Conservation (phyloP, 2,113 vertebrate species). For the Ranitomeya imitator region DNA sequence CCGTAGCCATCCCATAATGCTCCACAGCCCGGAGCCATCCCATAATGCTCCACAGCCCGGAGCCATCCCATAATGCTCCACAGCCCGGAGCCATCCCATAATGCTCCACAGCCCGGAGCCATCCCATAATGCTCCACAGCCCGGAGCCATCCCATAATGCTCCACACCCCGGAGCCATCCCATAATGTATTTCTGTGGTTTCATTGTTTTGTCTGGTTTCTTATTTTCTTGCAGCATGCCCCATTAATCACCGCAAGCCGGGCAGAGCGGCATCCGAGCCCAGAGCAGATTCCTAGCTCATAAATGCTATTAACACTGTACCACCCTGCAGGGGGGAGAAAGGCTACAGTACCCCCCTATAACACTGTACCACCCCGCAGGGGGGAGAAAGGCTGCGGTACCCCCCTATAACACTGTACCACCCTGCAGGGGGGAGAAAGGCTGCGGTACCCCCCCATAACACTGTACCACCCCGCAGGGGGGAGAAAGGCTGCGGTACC, state of each 20-base stretch:
- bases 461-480: too few relatives aligned
- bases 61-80: background rate
- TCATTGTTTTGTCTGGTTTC: slow-evolving; percentile 36
- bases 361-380: too few relatives aligned
- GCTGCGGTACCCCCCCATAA: too few relatives aligned
- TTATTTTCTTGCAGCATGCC: slow-evolving; percentile 35
- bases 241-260: slow-evolving; percentile 58
- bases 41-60: background rate
- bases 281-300: slow-evolving; percentile 60
- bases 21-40: background rate
- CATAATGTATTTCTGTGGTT: slow-evolving; percentile 37
- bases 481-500: too few relatives aligned
- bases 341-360: too few relatives aligned
- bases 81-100: background rate
- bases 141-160: background rate
- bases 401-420: too few relatives aligned
- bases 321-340: too few relatives aligned
- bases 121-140: too few relatives aligned
- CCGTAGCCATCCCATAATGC: background rate
- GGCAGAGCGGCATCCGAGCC: slow-evolving; percentile 41
- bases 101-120: background rate
- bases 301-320: slow-evolving; percentile 14
- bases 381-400: too few relatives aligned
- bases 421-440: too few relatives aligned
- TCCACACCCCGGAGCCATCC: background rate